Evolutionary conservation across 2,113 vertebrate species (phyloP).

Genomic region (Seriola rivoliana): DNA sequence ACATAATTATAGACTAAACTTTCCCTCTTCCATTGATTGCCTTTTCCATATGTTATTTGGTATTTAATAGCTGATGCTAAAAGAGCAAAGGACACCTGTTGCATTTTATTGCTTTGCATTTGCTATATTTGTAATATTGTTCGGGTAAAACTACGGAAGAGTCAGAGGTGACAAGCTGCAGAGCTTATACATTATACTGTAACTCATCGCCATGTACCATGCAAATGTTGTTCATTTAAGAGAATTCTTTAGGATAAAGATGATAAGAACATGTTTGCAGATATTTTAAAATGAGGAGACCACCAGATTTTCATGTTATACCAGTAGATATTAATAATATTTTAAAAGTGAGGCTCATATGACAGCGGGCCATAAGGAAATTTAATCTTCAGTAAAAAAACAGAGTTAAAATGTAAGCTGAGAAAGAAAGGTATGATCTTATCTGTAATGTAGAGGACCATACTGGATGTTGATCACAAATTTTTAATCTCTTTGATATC

Average conservation of each 20-base stretch:
- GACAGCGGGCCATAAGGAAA: constrained; percentile 45
- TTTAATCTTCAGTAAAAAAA: constrained; percentile 47
- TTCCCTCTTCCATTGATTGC: constrained; percentile 57
- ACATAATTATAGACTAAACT: constrained; percentile 68
- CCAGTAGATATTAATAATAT: constrained; percentile 47
- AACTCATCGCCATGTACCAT: neutral
- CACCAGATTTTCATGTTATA: constrained; percentile 12
- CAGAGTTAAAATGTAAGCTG: neutral
- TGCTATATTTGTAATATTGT: constrained; percentile 46
- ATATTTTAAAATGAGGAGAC: neutral
- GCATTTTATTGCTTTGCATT: constrained; percentile 62
- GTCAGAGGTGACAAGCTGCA: constrained; percentile 13
- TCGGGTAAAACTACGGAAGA: neutral
- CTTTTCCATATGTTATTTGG: constrained; percentile 66
- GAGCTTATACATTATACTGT: neutral
- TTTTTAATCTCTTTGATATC: neutral
- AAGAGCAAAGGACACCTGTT: constrained; percentile 63
- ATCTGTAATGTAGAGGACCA: neutral
- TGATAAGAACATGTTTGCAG: constrained; percentile 9
- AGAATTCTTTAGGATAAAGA: constrained; percentile 30
- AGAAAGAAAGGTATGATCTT: neutral
- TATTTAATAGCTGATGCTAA: constrained; percentile 60
- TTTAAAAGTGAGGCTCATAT: constrained; percentile 40
- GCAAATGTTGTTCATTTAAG: constrained; percentile 27
- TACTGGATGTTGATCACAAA: neutral